Evolutionary conservation across 2,888 invertebrate genomes (phyloP), one percentile per base, ranked within the genome.

Genomic region (Trisateles emortualis): DNA sequence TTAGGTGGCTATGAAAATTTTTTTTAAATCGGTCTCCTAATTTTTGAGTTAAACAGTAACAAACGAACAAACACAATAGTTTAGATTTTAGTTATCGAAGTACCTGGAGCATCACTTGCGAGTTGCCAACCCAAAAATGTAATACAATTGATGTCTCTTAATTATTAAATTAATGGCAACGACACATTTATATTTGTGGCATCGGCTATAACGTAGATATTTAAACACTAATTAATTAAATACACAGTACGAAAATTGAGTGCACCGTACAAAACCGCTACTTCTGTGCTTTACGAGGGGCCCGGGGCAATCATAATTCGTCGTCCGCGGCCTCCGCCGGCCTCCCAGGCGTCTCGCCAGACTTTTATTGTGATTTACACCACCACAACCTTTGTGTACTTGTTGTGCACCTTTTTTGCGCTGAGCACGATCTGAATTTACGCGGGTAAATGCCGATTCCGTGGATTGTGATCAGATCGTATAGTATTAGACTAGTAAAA

Each of bases 301-400:
- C 84, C 78, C 79, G 78, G 63, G 80, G 86, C 83, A 73, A 78
- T 84, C 86, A 83, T 87, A 88, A 86, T 79, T 88, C 86, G 84
- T 81, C 81, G 53, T 78, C 78, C 74, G 68, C 64, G 74, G 77
- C 82, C 79, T 79, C 81, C 80, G 79, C 74, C 75, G 78, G 73
- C 72, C 65, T 74, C 78, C 69, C 80, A 85, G 88, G 87, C 90
- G 89, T 86, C 87, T 85, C 78, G 64, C 71, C 68, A 51, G 89
- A 91, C 91, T 89, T 90, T 89, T 92, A 91, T 91, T 90, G 89
- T 90, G 91, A 91, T 91, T 91, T 91, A 92, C 83, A 78, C 79
- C 64, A 77, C 75, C 77, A 79, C 74, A 79, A 77, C 79, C 81
- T 81, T 80, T 79, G 78, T 77, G n/a, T 69, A 61, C 73, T 71